A percentile compares a stretch with the other conserved stretches of the same genome.
phyloP scores from a whole-genome alignment of 1,140 invertebrate species.

The Drosophila melanica region DNA sequence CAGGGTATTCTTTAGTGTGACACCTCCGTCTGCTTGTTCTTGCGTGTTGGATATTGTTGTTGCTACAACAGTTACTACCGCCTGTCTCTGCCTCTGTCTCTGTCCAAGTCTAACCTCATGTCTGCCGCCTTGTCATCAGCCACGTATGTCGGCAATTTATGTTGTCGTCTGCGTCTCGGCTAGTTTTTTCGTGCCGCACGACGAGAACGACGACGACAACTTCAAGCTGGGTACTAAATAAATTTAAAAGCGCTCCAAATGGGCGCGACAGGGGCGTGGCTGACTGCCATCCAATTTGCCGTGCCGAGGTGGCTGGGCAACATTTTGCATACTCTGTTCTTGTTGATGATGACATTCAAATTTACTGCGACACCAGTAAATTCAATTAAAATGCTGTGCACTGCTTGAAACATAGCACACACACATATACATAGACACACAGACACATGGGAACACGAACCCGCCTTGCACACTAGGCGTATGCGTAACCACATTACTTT shows the following conservation, averaged over 20 bases:
- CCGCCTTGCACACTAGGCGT: conserved; percentile 9
- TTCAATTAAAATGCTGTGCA: conserved; percentile 76
- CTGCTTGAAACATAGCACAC: conserved; percentile 18
- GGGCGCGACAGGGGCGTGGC: conserved; percentile 31
- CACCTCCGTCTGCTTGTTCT: neutral
- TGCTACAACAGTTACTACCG: conserved; percentile 30
- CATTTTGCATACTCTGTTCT: conserved; percentile 48
- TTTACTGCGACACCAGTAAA: conserved; percentile 71
- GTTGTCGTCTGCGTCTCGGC: conserved; percentile 55
- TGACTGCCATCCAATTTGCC: conserved; percentile 56
- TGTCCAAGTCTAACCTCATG: conserved; percentile 38
- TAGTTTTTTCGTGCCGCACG: conserved; percentile 29
- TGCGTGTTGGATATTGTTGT: conserved; percentile 20
- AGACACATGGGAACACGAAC: neutral
- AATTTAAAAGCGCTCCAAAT: conserved; percentile 74
- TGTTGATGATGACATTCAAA: conserved; percentile 64
- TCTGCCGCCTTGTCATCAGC: conserved; percentile 69
- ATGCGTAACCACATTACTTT: conserved; percentile 43
- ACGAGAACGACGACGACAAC: neutral
- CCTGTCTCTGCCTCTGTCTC: neutral
- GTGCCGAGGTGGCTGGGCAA: conserved; percentile 70
- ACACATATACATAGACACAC: neutral
- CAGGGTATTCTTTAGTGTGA: neutral
- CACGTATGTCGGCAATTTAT: conserved; percentile 79
- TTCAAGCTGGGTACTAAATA: conserved; percentile 65